phyloP scores from a whole-genome alignment of 1,140 invertebrate genomes.

The Cotesia glomerata region DNA sequence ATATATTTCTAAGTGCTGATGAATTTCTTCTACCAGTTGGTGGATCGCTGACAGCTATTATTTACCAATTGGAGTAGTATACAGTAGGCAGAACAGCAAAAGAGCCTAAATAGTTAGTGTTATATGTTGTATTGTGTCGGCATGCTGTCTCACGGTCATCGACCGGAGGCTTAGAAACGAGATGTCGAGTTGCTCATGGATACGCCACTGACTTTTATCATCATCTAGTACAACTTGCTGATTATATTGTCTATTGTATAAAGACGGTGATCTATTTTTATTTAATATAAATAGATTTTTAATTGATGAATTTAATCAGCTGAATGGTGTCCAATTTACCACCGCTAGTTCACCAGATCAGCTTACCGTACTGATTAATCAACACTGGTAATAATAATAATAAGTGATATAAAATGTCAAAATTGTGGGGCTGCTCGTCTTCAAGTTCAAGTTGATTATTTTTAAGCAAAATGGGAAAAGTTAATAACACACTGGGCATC shows the following conservation, averaged over 20 bases:
- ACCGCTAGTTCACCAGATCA: too few relatives aligned
- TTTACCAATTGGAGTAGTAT: too few relatives aligned
- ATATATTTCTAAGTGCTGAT: background rate
- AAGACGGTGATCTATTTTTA: too few relatives aligned
- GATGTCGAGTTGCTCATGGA: constrained; percentile 8
- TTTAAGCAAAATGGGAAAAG: background rate
- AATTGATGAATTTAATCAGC: too few relatives aligned
- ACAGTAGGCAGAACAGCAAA: background rate
- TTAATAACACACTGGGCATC: constrained; percentile 43
- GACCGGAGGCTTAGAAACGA: constrained; percentile 23
- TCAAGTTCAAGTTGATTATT: constrained; percentile 4
- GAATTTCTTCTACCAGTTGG: background rate
- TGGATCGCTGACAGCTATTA: too few relatives aligned
- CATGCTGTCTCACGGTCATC: constrained; percentile 18
- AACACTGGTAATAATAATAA: background rate
- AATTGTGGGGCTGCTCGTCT: background rate
- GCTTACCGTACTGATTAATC: too few relatives aligned
- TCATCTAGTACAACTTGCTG: background rate
- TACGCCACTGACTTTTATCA: constrained; percentile 12
- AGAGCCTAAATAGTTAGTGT: background rate
- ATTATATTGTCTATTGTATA: background rate
- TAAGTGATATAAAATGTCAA: constrained; percentile 9
- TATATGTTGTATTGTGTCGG: background rate
- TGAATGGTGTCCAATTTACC: too few relatives aligned
- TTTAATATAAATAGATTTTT: too few relatives aligned